These are phyloP conservation scores for Neogobius melanostomus DNA, from an alignment of 2,113 vertebrate genomes.

Conservation along the genomic window DNA sequence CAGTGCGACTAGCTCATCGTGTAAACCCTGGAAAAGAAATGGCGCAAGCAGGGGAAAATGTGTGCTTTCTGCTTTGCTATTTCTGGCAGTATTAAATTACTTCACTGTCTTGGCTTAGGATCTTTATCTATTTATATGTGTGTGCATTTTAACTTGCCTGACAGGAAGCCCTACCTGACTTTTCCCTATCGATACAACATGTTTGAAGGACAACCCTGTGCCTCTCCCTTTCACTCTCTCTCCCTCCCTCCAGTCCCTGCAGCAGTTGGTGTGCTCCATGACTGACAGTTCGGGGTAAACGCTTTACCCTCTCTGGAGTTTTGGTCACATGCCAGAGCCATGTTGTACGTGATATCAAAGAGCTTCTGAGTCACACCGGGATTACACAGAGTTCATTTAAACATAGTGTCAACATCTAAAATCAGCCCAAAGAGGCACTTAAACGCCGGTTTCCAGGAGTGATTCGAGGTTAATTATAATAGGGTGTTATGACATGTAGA, in stretches of 20 bases:
- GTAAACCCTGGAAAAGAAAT: too few species aligned
- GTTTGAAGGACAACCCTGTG: constrained; percentile 12
- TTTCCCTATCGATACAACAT: background rate
- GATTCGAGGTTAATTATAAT: constrained; percentile 24
- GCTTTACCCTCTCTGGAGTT: constrained; percentile 6
- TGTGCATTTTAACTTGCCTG: too few species aligned
- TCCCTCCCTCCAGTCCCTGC: constrained; percentile 1
- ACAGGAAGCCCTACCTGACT: constrained; percentile 14
- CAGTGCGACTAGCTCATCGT: too few species aligned
- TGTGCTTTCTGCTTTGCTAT: too few species aligned
- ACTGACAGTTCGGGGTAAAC: constrained; percentile 34
- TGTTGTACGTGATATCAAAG: constrained; percentile 25
- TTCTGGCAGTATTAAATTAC: too few species aligned
- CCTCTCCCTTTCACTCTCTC: background rate
- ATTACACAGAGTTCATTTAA: constrained; percentile 38
- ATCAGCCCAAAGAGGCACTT: constrained; percentile 21
- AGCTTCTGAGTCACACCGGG: constrained; percentile 34
- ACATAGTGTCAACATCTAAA: constrained; percentile 37
- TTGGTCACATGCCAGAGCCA: constrained; percentile 15
- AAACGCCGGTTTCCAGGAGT: constrained; percentile 25
- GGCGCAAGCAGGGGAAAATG: too few species aligned
- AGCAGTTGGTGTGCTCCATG: constrained; percentile 13
- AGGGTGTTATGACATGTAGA: constrained; percentile 15
- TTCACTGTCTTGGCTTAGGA: too few species aligned
- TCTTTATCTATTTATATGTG: too few species aligned